Conservation (phyloP, 1,140 invertebrate species). For the Drosophila orena region DNA sequence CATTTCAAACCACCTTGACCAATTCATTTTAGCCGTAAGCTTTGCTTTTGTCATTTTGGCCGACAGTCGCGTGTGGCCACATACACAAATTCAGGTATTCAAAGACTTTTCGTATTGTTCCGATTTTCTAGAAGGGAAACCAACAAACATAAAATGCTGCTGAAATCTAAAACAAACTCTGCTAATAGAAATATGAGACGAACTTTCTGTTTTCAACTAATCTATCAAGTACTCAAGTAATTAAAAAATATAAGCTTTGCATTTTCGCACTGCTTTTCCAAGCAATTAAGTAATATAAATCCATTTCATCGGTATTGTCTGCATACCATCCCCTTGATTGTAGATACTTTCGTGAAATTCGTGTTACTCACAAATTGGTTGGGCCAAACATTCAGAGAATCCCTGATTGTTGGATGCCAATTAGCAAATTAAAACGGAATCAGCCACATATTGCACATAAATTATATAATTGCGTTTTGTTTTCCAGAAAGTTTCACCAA, state of each 20-base stretch:
- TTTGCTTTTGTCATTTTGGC: neutral
- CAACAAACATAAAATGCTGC: neutral
- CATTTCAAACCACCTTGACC: neutral
- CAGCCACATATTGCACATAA: conserved; percentile 37
- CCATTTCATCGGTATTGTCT: neutral
- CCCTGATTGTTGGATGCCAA: conserved; percentile 3
- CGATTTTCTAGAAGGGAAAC: neutral
- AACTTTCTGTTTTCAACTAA: too few relatives aligned
- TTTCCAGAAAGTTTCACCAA: conserved; percentile 13
- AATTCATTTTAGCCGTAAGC: neutral
- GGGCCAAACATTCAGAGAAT: neutral
- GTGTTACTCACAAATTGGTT: neutral
- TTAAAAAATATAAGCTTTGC: too few relatives aligned
- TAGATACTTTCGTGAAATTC: neutral
- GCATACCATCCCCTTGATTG: neutral
- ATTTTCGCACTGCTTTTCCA: neutral
- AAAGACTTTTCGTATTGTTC: neutral
- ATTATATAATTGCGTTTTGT: conserved; percentile 39
- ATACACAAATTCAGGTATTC: neutral
- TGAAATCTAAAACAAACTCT: neutral
- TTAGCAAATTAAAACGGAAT: conserved; percentile 37
- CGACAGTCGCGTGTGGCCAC: neutral
- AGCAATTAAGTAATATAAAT: neutral
- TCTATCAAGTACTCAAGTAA: too few relatives aligned
- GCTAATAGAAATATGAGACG: too few relatives aligned